Percentiles rank a stretch among this genome's conserved stretches.
Evolutionary conservation across 2,113 vertebrate species (phyloP).

Genomic region (Oreochromis niloticus): DNA sequence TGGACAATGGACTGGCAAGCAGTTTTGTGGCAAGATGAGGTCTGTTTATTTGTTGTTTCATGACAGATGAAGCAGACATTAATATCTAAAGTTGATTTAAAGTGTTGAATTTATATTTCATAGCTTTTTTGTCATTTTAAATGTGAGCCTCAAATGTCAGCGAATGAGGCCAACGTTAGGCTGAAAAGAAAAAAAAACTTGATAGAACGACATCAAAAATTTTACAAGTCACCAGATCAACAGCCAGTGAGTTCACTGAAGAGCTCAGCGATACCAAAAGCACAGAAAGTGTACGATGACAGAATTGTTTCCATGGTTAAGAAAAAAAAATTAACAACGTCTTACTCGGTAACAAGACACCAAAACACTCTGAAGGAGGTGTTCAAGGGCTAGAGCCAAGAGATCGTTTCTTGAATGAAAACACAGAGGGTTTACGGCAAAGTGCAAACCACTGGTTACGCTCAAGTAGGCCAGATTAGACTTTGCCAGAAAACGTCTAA

Average conservation of each 20-base stretch:
- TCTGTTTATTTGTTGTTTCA: background rate
- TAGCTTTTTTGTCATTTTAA: background rate
- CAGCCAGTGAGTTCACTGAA: background rate
- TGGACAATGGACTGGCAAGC: background rate
- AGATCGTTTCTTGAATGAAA: background rate
- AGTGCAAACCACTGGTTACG: background rate
- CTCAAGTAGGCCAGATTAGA: background rate
- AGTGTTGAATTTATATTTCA: background rate
- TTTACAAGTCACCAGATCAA: background rate
- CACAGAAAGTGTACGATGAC: background rate
- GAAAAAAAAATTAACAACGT: background rate
- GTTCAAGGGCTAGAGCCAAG: background rate
- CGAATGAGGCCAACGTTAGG: background rate
- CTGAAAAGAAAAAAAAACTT: background rate
- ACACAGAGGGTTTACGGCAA: background rate
- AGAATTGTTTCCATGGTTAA: background rate
- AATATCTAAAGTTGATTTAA: background rate
- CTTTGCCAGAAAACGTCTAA: background rate
- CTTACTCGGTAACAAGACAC: background rate
- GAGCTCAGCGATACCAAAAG: background rate
- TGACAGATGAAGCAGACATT: background rate
- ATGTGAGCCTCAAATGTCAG: background rate
- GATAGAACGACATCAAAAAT: background rate
- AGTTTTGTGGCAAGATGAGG: background rate
- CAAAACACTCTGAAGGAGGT: background rate